Percentiles rank a stretch among this genome's conserved stretches.
phyloP scores from a whole-genome alignment of 2,888 invertebrate genomes.

The Philereme vetulata region DNA sequence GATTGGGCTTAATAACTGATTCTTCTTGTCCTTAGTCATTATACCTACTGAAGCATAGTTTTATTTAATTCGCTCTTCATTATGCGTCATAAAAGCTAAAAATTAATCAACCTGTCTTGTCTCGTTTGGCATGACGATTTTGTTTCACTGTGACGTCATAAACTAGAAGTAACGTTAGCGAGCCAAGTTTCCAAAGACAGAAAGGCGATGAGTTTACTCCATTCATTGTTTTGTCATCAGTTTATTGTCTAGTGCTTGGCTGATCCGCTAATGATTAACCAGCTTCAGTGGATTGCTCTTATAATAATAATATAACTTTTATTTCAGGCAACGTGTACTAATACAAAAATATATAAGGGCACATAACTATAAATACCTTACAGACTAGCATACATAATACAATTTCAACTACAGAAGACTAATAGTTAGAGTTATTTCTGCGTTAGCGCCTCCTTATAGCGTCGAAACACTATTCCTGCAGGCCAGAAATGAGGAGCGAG shows the following conservation, averaged over 20 bases:
- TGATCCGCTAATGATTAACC: background rate
- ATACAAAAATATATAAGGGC: no score
- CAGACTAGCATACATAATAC: no score
- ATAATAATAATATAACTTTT: no score
- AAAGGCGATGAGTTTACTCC: background rate
- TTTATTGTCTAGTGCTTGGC: background rate
- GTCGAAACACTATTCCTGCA: no score
- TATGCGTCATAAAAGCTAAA: background rate
- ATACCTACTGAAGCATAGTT: background rate
- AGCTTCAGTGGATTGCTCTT: background rate
- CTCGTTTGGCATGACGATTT: background rate
- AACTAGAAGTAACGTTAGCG: background rate
- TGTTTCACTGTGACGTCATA: background rate
- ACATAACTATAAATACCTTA: no score
- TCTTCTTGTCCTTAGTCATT: background rate
- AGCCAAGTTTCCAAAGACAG: slow-evolving; percentile 1
- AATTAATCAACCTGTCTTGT: background rate
- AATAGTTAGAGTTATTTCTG: no score
- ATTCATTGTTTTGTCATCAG: background rate
- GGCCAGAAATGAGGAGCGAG: no score
- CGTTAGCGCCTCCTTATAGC: no score
- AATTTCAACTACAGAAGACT: no score
- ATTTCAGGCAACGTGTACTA: no score
- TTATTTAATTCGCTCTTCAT: background rate
- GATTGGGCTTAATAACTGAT: no score